Conservation (phyloP, 1,140 invertebrate species). For the Macrosteles quadrilineatus region DNA sequence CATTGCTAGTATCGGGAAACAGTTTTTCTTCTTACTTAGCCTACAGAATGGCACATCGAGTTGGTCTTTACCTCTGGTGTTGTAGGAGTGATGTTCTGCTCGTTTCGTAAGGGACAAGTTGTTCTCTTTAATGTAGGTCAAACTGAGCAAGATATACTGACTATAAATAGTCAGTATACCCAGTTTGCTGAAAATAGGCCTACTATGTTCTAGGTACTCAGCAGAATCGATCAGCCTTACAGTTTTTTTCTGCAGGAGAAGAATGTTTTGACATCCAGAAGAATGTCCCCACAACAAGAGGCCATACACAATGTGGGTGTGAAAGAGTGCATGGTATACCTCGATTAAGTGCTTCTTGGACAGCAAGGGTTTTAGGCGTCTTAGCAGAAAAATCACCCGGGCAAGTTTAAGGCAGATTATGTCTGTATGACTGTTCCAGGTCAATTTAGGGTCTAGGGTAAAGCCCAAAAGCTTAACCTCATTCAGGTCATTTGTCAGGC, state of each 20-base stretch:
- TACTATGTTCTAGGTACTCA: not conserved
- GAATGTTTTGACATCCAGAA: not conserved
- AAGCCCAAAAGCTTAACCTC: conserved; percentile 5
- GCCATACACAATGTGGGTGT: too few species aligned
- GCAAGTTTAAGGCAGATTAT: not conserved
- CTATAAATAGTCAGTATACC: not conserved
- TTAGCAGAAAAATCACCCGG: not conserved
- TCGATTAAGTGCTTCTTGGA: not conserved
- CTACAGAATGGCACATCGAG: not conserved
- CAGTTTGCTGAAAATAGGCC: not conserved
- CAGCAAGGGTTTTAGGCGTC: not conserved
- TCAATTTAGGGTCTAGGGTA: not conserved
- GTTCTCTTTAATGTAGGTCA: too few species aligned
- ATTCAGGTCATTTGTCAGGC: not conserved
- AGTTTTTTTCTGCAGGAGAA: not conserved
- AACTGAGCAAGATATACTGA: too few species aligned
- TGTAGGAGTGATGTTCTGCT: not conserved
- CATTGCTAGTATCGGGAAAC: not conserved
- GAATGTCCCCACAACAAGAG: not conserved
- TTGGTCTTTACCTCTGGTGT: not conserved
- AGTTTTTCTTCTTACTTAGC: not conserved
- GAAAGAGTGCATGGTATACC: not conserved
- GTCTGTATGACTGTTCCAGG: not conserved
- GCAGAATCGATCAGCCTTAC: too few species aligned
- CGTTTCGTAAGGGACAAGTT: not conserved